Base-by-base conservation (phyloP, 1,140 invertebrate genomes). In the Sipha flava region DNA sequence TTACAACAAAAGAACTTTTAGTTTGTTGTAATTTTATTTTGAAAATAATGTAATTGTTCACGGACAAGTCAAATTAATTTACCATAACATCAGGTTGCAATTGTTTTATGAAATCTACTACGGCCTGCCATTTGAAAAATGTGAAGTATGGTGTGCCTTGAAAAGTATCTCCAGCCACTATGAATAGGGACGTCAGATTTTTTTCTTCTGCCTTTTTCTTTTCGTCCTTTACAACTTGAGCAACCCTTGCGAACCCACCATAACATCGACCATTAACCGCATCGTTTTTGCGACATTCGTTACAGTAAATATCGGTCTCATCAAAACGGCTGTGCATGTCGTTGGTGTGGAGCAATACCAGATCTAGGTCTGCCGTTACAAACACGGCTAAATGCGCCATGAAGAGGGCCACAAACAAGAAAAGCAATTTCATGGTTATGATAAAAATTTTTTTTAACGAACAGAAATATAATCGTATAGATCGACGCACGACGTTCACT, bases 151-250 rank as follows among this genome's bases (percentile, higher is more conserved):
- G 88, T 0, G 93, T 94, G 0, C 95, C 95, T 26, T 95, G 94
- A 84, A 92, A 97, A 7, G 93, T 96, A 83, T 97, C 95, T 0
- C 95, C 95, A 0, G 92, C 95, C 83, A 95, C 95, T 9, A 96
- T 85, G 82, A 92, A 92, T 1, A 95, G 82, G 18, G 92, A 89
- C 7, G 88, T 87, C n/a, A 87, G 85, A 29, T 86, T 86, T 6
- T 87, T 84, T 2, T 34, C 34, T 5, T 88, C 83, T 2, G 89
- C 88, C 5, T 89, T 86, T 54, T 84, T 83, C 34, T 90, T 85
- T 23, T 88, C 88, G 79, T 88, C 85, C 75, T 88, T 88, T 26
- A 92, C 88, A 79, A 91, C 86, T 45, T 89, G 86, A 3, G 91
- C 89, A 16, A 93, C 88, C 79, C 94, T 88, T 0, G 93, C 91